Conservation (phyloP, 2,888 invertebrate species). For the Scelioninae gen. 1 region DNA sequence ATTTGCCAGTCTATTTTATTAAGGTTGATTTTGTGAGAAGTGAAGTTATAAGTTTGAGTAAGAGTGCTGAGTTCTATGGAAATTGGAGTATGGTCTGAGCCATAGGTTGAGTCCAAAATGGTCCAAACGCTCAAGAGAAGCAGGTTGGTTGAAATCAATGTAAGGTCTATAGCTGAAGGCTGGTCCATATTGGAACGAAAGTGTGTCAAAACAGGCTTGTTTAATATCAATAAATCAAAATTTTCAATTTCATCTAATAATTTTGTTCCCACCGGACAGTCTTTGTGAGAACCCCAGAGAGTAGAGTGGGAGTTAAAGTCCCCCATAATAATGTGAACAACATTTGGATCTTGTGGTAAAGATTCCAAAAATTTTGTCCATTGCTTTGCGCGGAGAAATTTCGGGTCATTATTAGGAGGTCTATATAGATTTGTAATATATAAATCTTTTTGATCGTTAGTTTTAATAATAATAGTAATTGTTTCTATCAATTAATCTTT, state of each 20-base stretch:
- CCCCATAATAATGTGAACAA: no score
- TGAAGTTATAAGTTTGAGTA: background rate
- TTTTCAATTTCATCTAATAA: background rate
- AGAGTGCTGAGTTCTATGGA: background rate
- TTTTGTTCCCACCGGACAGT: background rate
- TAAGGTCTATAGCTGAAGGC: constrained; percentile 23
- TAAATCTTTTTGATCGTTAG: no score
- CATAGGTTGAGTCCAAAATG: background rate
- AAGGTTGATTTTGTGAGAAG: constrained; percentile 17
- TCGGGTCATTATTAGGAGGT: no score
- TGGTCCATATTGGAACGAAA: background rate
- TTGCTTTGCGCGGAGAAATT: no score
- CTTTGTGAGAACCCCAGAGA: no score
- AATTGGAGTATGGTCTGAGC: constrained; percentile 1
- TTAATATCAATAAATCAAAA: background rate
- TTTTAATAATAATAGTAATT: no score
- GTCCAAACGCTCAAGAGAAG: background rate
- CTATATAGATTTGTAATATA: no score
- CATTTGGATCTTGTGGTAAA: no score
- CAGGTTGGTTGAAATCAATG: background rate
- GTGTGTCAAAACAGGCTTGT: background rate
- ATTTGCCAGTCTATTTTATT: constrained; percentile 28
- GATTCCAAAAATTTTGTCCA: no score
- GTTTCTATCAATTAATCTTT: no score
- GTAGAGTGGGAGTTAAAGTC: no score